These are phyloP conservation scores for Cataglyphis albicans DNA, from an alignment of 2,888 invertebrate species.

Conservation along the genomic window DNA sequence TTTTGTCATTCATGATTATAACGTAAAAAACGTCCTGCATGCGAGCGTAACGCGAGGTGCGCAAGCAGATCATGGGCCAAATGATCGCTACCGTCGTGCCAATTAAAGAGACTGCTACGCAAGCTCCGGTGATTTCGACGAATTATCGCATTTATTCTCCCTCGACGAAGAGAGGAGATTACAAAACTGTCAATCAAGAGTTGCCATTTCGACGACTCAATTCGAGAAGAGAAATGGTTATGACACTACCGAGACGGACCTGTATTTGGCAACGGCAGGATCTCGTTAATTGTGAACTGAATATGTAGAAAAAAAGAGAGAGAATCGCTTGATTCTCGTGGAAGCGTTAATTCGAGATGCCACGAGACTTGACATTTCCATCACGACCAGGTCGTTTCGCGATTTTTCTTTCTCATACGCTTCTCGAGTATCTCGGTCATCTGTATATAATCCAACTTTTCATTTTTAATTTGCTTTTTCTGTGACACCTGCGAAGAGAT, in stretches of 20 bases:
- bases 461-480: constrained; percentile 60
- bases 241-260: constrained; percentile 56
- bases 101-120: constrained; percentile 35
- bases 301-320: constrained; percentile 51
- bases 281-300: constrained; percentile 64
- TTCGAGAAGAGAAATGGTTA: constrained; percentile 61
- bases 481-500: constrained; percentile 48
- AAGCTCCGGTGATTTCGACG: constrained; percentile 19
- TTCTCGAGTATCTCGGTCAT: background rate
- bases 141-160: constrained; percentile 28
- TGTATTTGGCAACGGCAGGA: constrained; percentile 66
- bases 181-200: constrained; percentile 64
- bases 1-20: constrained; percentile 41
- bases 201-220: constrained; percentile 66
- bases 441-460: background rate
- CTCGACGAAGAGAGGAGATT: constrained; percentile 26
- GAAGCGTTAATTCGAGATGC: constrained; percentile 66
- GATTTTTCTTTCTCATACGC: constrained; percentile 17
- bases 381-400: constrained; percentile 34
- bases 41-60: background rate
- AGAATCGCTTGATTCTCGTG: constrained; percentile 12
- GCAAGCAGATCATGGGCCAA: constrained; percentile 8
- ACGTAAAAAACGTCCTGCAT: background rate
- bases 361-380: constrained; percentile 58
- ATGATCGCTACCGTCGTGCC: background rate